These are phyloP conservation scores for Pseudomyrmex concolor DNA, from an alignment of 1,140 invertebrate species.

Conservation along the genomic window DNA sequence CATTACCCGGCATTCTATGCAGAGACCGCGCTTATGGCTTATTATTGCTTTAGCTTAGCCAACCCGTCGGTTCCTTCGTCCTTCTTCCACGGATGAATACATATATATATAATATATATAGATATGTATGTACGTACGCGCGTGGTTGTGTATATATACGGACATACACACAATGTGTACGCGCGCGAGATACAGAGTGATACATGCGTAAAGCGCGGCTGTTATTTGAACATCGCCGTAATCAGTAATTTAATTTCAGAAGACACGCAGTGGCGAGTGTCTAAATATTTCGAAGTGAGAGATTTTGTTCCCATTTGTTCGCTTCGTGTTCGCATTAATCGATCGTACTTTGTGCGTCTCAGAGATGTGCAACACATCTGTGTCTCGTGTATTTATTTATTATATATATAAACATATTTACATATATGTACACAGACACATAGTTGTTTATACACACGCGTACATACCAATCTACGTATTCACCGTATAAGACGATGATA, in stretches of 20 bases:
- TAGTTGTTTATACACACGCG: background rate
- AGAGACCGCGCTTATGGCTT: slow-evolving; percentile 83
- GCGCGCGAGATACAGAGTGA: slow-evolving; percentile 1
- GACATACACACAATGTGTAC: background rate
- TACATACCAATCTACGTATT: too few relatives aligned
- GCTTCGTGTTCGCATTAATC: background rate
- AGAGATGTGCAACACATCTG: background rate
- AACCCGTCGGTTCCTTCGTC: slow-evolving; percentile 75
- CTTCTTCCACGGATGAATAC: slow-evolving; percentile 48
- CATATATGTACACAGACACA: too few relatives aligned
- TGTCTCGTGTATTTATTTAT: too few relatives aligned
- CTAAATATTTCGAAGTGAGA: background rate
- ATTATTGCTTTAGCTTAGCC: slow-evolving; percentile 83
- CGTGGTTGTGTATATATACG: background rate
- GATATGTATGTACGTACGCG: slow-evolving; percentile 16
- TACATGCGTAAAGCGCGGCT: slow-evolving; percentile 2
- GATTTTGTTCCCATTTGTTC: background rate
- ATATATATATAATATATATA: slow-evolving; percentile 51
- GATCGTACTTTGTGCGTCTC: background rate
- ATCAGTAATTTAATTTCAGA: background rate
- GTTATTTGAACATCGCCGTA: background rate
- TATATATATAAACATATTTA: too few relatives aligned
- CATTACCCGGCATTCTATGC: slow-evolving; percentile 85
- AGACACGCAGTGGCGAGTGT: background rate
- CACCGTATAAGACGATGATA: too few relatives aligned